Evolutionary conservation across 2,113 vertebrate species (phyloP).

Genomic region (Petrocephalus zakoni): DNA sequence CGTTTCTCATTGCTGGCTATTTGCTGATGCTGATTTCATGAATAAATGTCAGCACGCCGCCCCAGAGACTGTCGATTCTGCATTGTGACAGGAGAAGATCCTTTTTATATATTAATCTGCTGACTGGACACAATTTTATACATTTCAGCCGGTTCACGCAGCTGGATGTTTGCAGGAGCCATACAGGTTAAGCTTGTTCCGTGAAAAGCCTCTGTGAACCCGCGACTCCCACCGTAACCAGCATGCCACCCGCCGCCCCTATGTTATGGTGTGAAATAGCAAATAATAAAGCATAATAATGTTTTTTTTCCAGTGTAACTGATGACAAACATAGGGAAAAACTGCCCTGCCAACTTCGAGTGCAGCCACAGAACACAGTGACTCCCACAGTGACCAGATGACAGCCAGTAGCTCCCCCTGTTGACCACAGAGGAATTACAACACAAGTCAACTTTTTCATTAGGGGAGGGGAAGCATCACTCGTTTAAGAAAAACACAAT

Average conservation of each 20-base stretch:
- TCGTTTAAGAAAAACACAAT: background rate
- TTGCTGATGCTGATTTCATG: slow-evolving; percentile 1
- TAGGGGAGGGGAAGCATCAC: background rate
- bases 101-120: slow-evolving; percentile 8
- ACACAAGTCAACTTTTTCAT: background rate
- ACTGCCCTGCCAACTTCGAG: background rate
- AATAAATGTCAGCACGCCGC: background rate
- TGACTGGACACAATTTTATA: slow-evolving; percentile 3
- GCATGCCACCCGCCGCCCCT: background rate
- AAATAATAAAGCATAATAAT: background rate
- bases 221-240: background rate
- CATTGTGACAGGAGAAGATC: slow-evolving; percentile 13
- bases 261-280: background rate
- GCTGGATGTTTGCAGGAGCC: background rate
- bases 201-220: background rate
- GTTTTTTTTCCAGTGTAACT: background rate
- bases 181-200: background rate
- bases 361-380: background rate
- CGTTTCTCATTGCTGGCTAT: background rate
- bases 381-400: slow-evolving; percentile 54
- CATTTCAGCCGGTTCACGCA: background rate
- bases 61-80: background rate
- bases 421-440: slow-evolving; percentile 68
- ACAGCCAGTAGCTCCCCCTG: slow-evolving; percentile 79
- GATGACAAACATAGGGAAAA: background rate